Conservation (phyloP, 2,113 vertebrate species). For the Tor tambroides region DNA sequence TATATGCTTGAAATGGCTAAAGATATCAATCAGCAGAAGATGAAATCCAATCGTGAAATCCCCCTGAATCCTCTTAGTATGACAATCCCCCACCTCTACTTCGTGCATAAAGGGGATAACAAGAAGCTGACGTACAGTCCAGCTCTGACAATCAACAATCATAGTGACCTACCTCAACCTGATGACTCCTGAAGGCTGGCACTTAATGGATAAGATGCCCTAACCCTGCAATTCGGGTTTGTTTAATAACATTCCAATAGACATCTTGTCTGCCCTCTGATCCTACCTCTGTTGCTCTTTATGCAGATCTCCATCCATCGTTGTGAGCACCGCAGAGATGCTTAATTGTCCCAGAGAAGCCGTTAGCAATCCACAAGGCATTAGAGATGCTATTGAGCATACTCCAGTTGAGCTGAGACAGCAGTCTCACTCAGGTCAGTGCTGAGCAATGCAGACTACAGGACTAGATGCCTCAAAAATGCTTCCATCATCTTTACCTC, state of each 20-base stretch:
- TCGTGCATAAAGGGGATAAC: neutral
- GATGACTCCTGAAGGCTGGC: neutral
- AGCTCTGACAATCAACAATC: conserved; percentile 9
- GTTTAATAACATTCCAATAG: neutral
- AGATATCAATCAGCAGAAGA: conserved; percentile 33
- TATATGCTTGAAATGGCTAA: neutral
- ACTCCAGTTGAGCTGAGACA: conserved; percentile 50
- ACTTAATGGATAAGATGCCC: neutral
- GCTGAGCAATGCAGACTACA: conserved; percentile 49
- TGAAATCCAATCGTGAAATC: conserved; percentile 53
- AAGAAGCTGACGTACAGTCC: neutral
- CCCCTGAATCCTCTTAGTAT: conserved; percentile 46
- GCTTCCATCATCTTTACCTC: conserved; percentile 8
- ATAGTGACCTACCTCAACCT: neutral
- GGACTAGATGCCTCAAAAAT: conserved; percentile 33
- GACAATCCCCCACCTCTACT: conserved; percentile 35
- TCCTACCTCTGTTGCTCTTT: conserved; percentile 20
- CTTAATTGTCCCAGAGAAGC: conserved; percentile 40
- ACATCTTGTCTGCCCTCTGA: neutral
- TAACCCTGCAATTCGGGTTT: neutral
- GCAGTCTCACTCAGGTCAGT: conserved; percentile 33
- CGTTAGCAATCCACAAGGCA: conserved; percentile 38
- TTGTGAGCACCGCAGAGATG: conserved; percentile 4
- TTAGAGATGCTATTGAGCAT: conserved; percentile 42
- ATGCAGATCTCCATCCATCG: neutral